Evolutionary conservation across 2,888 invertebrate genomes (phyloP), one percentile per base, ranked within the genome.

Genomic region (Leptinotarsa juncta): DNA sequence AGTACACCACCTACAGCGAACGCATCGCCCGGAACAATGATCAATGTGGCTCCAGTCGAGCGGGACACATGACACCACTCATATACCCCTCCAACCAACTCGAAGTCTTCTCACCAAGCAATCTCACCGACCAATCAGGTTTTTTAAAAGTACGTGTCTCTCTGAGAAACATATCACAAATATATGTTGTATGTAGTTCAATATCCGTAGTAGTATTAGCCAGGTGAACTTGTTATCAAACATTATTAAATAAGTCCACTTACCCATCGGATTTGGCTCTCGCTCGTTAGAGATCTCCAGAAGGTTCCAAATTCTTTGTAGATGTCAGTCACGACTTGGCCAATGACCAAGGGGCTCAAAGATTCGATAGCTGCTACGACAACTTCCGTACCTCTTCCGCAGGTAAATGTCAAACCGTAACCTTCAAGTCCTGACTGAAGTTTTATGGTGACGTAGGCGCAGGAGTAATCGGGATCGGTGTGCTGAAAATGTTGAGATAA

Each of bases 191-290:
- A 10, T 42, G 32, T 42, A 42, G 42, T 42, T 42, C 3, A 42
- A 42, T 42, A 42, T 42, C 12, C 42, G 42, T 42, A 3, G 42
- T 42, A 3, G 42, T 12, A 42, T 42, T 42, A 42, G 42, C 42
- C 42, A 42, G 42, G 42, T 42, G 0, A 10, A 10, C 20, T 15
- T 26, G 65, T 23, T 20, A 66, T 20, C 4, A 23, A 57, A 57
- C 10, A 42, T 42, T 12, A 42, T 42, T 12, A 10, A 23, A 20
- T 57, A 7, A 67, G 5, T 23, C 15, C 0, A 75, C 87, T 85
- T 88, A 96, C 96, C 97, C 97, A 97, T 94, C 97, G 90, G 85
- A 97, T 89, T 88, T 97, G 97, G 65, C 95, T 93, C 84, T 97
- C 96, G 83, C 94, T 95, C 0, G 96, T 96, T 32, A 97, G 87